Evolutionary conservation across 2,797 vertebrate genomes (phyloP).

Genomic region (Syngnathus acus): DNA sequence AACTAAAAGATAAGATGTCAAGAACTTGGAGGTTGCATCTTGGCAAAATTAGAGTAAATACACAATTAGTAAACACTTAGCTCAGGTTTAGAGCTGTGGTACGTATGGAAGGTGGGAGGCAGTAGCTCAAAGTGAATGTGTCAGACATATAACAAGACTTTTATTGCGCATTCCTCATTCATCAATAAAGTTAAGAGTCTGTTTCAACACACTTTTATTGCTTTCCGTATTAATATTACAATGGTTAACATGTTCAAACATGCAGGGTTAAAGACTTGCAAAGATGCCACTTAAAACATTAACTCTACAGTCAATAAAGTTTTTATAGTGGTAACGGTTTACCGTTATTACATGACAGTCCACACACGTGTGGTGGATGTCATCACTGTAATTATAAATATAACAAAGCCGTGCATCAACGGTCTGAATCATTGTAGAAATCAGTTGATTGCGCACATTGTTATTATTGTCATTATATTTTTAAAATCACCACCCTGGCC

Average conservation of each 20-base stretch:
- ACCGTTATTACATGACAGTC: background rate
- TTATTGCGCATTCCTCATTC: background rate
- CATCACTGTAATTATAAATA: no score
- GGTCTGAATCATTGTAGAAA: no score
- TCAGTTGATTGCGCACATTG: no score
- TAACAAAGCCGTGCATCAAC: no score
- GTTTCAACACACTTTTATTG: background rate
- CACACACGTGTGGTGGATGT: no score
- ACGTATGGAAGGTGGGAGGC: constrained; percentile 28
- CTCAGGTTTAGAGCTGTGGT: constrained; percentile 9
- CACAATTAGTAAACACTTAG: background rate
- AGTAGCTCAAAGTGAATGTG: constrained; percentile 9
- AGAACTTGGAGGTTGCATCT: background rate
- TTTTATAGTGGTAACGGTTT: background rate
- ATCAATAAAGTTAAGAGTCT: background rate
- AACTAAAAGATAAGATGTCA: background rate
- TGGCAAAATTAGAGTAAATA: background rate
- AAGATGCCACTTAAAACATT: background rate
- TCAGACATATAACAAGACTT: background rate
- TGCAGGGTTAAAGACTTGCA: background rate
- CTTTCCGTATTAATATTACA: background rate
- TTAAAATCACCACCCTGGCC: no score
- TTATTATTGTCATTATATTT: no score
- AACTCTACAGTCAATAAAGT: background rate
- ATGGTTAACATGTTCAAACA: background rate